These are phyloP conservation scores for Dendroctonus valens DNA, from an alignment of 1,140 invertebrate species.

Conservation along the genomic window DNA sequence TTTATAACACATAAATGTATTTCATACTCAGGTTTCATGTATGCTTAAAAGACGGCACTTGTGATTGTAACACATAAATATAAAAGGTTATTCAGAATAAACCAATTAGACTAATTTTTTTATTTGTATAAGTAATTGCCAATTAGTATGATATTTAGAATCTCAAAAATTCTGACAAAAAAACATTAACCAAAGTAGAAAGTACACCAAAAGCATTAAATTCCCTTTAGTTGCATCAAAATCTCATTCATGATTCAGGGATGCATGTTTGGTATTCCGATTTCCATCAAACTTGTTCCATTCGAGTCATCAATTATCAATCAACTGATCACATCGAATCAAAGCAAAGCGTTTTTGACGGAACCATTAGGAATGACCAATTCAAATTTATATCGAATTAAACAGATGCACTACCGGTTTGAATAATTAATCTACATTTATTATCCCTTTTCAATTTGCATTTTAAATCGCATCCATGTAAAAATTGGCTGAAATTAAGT, in stretches of 20 bases:
- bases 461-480: constrained; percentile 14
- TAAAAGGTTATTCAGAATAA: no score
- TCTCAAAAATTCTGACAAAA: no score
- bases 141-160: no score
- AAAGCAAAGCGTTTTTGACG: constrained; percentile 18
- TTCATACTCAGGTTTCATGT: no score
- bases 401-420: constrained; percentile 20
- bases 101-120: no score
- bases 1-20: no score
- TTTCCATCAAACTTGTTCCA: not conserved
- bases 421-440: constrained; percentile 27
- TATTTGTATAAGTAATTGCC: no score
- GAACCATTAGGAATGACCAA: constrained; percentile 22
- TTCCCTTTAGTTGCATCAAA: no score
- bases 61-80: no score
- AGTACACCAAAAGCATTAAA: no score
- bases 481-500: constrained; percentile 16
- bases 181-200: no score
- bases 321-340: constrained; percentile 19
- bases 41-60: no score
- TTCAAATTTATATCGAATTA: constrained; percentile 24
- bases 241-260: not conserved
- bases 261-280: not conserved
- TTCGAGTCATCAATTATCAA: constrained; percentile 15
- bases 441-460: constrained; percentile 14